phyloP scores from a whole-genome alignment of 1,140 invertebrate species.

The Brachionus manjavacas region DNA sequence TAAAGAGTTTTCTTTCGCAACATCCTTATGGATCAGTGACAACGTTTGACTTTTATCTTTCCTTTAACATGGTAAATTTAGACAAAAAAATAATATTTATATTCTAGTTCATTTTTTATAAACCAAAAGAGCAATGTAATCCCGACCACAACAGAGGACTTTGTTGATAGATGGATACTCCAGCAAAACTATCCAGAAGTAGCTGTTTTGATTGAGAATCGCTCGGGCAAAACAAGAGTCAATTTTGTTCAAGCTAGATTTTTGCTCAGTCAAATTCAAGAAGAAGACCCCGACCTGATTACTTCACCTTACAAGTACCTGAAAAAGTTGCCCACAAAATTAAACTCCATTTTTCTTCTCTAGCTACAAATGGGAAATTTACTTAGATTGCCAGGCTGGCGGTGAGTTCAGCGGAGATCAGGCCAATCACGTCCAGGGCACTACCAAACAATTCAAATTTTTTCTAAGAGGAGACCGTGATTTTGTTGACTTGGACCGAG shows the following conservation, averaged over 20 bases:
- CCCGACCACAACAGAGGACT: slow-evolving; percentile 12
- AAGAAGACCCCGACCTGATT: slow-evolving; percentile 23
- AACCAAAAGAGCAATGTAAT: neutral
- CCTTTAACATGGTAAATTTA: slow-evolving; percentile 2
- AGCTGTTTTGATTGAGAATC: slow-evolving; percentile 2
- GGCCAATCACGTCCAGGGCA: neutral
- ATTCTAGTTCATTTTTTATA: neutral
- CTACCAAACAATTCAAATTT: neutral
- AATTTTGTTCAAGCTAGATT: slow-evolving; percentile 26
- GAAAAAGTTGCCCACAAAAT: neutral
- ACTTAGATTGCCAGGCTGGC: slow-evolving; percentile 15
- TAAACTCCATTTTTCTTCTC: neutral
- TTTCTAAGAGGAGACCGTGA: neutral
- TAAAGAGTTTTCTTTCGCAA: neutral
- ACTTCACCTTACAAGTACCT: neutral
- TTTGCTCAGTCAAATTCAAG: slow-evolving; percentile 18
- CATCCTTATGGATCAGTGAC: neutral
- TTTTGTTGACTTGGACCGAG: neutral
- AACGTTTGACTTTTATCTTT: neutral
- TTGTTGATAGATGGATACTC: neutral
- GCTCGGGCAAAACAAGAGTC: neutral
- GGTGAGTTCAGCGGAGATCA: neutral
- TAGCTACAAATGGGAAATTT: slow-evolving; percentile 36
- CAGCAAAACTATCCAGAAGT: slow-evolving; percentile 39
- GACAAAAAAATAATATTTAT: neutral